Evolutionary conservation across 2,797 vertebrate species (phyloP), one percentile per base, ranked within the genome.

Genomic region (Limnodromus scolopaceus): DNA sequence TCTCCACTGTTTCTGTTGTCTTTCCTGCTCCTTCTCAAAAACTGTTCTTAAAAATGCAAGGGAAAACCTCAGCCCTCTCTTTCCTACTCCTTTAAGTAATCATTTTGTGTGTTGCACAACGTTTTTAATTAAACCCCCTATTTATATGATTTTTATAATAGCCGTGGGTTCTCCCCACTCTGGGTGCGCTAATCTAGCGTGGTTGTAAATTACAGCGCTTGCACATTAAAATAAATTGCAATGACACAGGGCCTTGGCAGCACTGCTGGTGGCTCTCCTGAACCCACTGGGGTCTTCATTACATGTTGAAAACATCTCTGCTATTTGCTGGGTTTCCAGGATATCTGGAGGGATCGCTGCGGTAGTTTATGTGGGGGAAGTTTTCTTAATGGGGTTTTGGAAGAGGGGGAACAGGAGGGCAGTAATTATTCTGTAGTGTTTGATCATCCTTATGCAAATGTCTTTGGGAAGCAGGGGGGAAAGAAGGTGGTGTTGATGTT

Each of bases 91-190:
- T 91, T 71, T 43, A 87, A 94, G 49, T 75, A 91, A 91, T 75
- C 22, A 14, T 87, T 93, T 85, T 51, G n/a, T 61, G 34, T 54
- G 36, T 84, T 80, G 68, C 48, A 36, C 68, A 36, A 30, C 85
- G 55, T 34, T 96, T 96, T 93, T 80, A 96, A 95, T 92, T 86
- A 93, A 94, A 89, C 3, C 25, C 11, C 49, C 54, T 77, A 78
- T 93, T 94, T 84, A 45, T 91, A 61, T 32, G 6, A 24, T 90
- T 97, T 95, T 91, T 64, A 77, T 92, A 92, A 78, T 72, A 89
- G 72, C 82, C 0, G 0, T 76, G 69, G 18, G 82, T 96, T 86
- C 60, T 75, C 39, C 13, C 36, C 34, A 10, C 49, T 91, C 86
- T 55, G 71, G 15, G 49, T 12, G 11, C 0, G 0, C 84, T 96